Percentiles rank a stretch among this genome's conserved stretches.
phyloP scores from a whole-genome alignment of 1,140 invertebrate genomes.

The Sarcophaga peregrina region DNA sequence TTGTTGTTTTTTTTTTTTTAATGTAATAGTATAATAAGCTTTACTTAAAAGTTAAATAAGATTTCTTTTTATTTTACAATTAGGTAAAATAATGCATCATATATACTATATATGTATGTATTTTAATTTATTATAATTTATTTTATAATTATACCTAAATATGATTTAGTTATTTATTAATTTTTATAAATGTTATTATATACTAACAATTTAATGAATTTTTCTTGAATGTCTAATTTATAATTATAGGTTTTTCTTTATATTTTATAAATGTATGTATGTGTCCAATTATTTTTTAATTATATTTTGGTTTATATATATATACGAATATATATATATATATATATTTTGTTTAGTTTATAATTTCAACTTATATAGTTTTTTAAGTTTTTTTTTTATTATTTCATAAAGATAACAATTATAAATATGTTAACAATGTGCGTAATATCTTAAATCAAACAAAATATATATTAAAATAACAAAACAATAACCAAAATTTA shows the following conservation, averaged over 20 bases:
- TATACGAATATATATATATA: not conserved
- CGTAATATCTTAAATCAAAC: slow-evolving; percentile 7
- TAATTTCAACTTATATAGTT: not conserved
- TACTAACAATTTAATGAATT: not conserved
- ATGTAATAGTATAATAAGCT: not conserved
- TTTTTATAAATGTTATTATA: not conserved
- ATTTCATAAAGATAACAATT: slow-evolving; percentile 36
- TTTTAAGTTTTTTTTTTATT: slow-evolving; percentile 1
- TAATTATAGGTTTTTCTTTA: not conserved
- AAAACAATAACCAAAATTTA: slow-evolving; percentile 27
- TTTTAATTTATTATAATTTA: not conserved
- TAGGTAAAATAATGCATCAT: not conserved
- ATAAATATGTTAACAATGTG: slow-evolving; percentile 30
- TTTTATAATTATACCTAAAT: not conserved
- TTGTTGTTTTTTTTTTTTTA: not conserved
- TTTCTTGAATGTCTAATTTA: not conserved
- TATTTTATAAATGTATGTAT: not conserved
- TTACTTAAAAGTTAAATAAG: slow-evolving; percentile 23
- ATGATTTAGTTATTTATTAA: not conserved
- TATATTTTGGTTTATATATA: not conserved
- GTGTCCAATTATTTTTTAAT: not conserved
- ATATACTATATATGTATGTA: not conserved
- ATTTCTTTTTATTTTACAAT: not conserved
- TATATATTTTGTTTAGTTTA: not conserved
- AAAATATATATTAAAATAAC: slow-evolving; percentile 8